These are phyloP conservation scores for Oncorhynchus gorbuscha DNA, from an alignment of 2,113 vertebrate species.

Conservation along the genomic window DNA sequence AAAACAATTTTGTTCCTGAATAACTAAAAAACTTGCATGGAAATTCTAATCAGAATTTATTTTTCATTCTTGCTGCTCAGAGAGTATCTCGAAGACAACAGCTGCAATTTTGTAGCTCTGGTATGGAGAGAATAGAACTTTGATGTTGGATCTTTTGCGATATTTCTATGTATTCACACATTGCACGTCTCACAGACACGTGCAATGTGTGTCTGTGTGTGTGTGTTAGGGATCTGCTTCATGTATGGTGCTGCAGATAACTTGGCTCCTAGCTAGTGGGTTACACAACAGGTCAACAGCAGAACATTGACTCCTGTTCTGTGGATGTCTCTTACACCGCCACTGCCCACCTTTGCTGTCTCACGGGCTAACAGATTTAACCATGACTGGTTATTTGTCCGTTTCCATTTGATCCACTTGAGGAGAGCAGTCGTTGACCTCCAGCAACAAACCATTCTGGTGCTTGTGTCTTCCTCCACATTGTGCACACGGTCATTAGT, in stretches of 20 bases:
- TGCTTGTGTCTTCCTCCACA: not conserved
- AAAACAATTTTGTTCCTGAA: too few species aligned
- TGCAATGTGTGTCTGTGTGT: constrained; percentile 23
- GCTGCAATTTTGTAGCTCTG: not conserved
- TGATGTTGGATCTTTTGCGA: constrained; percentile 12
- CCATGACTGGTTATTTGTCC: not conserved
- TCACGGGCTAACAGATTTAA: not conserved
- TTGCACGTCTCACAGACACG: constrained; percentile 44
- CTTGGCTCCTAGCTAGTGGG: not conserved
- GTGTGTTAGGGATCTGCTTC: constrained; percentile 11
- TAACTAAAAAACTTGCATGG: not conserved
- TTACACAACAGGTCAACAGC: constrained; percentile 3
- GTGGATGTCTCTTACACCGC: not conserved
- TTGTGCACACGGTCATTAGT: not conserved
- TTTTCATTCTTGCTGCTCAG: too few species aligned
- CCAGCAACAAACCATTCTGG: not conserved
- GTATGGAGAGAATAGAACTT: not conserved
- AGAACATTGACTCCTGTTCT: not conserved
- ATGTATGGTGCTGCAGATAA: not conserved
- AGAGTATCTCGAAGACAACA: too few species aligned
- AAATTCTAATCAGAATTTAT: not conserved
- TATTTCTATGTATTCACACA: constrained; percentile 40
- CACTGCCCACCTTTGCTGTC: not conserved
- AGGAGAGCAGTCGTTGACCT: not conserved
- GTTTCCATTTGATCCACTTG: not conserved